Base-by-base conservation (phyloP, 1,140 invertebrate species). In the Lethrus apterus region DNA sequence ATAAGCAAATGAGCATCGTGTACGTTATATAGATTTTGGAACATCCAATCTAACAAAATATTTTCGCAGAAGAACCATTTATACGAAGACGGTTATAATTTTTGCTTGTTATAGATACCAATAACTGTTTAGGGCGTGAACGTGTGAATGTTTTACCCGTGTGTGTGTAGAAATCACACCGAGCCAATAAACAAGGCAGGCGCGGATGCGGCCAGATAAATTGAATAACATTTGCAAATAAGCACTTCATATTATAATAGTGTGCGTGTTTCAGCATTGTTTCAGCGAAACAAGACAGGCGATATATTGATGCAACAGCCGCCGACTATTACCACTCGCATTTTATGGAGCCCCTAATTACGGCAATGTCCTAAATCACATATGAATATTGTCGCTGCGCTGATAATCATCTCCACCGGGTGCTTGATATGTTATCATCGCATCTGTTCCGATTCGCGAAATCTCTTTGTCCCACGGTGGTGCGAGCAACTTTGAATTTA, bases 211-310 rank as follows among this genome's bases (percentile, higher is more conserved):
- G 61, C 51, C 58, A 58, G 59, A 63, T 63, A 63, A 63, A 63
- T 63, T 63, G 59, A 60, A 63, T 62, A 63, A 63, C 61, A 63
- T 59, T 63, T 63, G 61, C 61, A 58, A 61, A 62, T 63, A 63
- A 63, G 61, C 58, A 56, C 61, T 55, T 41, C 26, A 21, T 41
- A 43, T 46, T 33, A 55, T 57, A 51, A 57, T 50, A 52, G 56
- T 54, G 52, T 51, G 56, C 48, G 51, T 55, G 48, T 52, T 48
- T 30, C 32, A 45, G 30, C 32, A 36, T 36, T 47, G 46, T 47
- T 55, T 44, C 46, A 38, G 46, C 44, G 36, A 42, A 38, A 48
- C 51, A 58, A 56, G 56, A 56, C 54, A 56, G 50, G 48, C 50
- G 56, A 58, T 58, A 58, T 58, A 58, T 58, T 51, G 56, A 58